A percentile compares a stretch with the other conserved stretches of the same genome.
Conservation (phyloP, 2,113 vertebrate genomes). For the Proteles cristata region DNA sequence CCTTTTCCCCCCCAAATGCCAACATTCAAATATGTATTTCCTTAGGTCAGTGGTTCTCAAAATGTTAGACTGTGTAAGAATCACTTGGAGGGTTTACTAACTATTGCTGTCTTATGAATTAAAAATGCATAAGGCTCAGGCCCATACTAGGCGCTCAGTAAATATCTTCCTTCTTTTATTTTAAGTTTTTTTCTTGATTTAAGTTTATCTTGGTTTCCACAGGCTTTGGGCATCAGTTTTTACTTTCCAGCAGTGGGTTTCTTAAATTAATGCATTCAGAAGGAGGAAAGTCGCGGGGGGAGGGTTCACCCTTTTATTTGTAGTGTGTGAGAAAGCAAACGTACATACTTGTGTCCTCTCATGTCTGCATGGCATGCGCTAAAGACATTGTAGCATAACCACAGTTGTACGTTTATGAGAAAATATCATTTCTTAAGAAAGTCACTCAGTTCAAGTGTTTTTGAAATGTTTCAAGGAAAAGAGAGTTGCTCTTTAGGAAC, state of each 20-base stretch:
- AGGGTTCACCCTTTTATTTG: background rate
- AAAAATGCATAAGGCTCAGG: background rate
- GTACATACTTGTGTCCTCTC: background rate
- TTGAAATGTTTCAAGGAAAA: background rate
- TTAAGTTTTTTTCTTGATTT: background rate
- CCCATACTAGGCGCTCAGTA: background rate
- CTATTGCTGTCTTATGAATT: background rate
- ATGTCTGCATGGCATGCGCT: rapidly evolving
- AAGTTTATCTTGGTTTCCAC: background rate
- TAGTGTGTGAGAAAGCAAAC: background rate
- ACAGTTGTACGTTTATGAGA: background rate
- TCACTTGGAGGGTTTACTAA: background rate
- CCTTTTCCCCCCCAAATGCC: background rate
- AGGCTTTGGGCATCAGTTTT: background rate
- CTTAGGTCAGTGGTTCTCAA: conserved; percentile 20
- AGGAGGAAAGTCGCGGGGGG: background rate
- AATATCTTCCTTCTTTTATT: background rate
- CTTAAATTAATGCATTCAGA: background rate
- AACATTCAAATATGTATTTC: conserved; percentile 3
- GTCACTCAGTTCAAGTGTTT: background rate
- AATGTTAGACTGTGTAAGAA: background rate
- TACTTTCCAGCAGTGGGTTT: background rate
- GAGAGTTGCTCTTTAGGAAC: background rate
- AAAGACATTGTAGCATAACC: background rate
- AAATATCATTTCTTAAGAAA: background rate